Percentiles rank a stretch among this genome's conserved stretches.
These are phyloP conservation scores for Tillus elongatus DNA, from an alignment of 2,888 invertebrate species.

Conservation along the genomic window DNA sequence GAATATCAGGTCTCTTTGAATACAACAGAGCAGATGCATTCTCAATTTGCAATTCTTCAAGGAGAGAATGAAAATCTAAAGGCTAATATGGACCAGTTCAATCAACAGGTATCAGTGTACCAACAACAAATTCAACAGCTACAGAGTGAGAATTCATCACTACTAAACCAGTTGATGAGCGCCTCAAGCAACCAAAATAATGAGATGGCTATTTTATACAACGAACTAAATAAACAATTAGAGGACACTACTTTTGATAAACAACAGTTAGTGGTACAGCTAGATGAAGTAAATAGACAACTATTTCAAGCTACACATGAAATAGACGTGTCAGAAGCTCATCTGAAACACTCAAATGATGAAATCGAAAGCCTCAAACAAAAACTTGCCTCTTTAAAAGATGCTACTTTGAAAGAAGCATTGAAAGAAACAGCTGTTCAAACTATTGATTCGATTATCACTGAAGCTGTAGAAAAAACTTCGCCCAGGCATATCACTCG, in stretches of 20 bases:
- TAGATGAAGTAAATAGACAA: neutral
- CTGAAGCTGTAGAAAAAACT: slow-evolving; percentile 16
- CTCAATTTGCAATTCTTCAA: slow-evolving; percentile 6
- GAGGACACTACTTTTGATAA: neutral
- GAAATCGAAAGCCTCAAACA: slow-evolving; percentile 6
- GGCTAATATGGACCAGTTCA: slow-evolving; percentile 20
- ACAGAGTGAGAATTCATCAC: slow-evolving; percentile 7
- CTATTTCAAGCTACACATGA: slow-evolving; percentile 10
- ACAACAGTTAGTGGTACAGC: neutral
- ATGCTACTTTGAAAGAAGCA: slow-evolving; percentile 21
- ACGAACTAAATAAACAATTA: slow-evolving; percentile 5
- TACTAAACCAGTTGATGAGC: slow-evolving; percentile 7
- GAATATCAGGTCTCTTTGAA: slow-evolving; percentile 9
- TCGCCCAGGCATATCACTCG: neutral
- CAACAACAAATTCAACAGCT: slow-evolving; percentile 11
- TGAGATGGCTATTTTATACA: slow-evolving; percentile 9
- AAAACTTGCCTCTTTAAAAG: neutral
- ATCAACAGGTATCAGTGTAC: too few relatives aligned
- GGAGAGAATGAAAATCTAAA: slow-evolving; percentile 20
- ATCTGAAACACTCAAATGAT: slow-evolving; percentile 14
- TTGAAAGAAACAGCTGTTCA: slow-evolving; percentile 20
- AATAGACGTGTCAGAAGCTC: slow-evolving; percentile 13
- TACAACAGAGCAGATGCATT: neutral
- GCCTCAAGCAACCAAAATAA: slow-evolving; percentile 2
- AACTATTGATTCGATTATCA: slow-evolving; percentile 21